Conservation (phyloP, 2,888 invertebrate species). For the Syritta pipiens region DNA sequence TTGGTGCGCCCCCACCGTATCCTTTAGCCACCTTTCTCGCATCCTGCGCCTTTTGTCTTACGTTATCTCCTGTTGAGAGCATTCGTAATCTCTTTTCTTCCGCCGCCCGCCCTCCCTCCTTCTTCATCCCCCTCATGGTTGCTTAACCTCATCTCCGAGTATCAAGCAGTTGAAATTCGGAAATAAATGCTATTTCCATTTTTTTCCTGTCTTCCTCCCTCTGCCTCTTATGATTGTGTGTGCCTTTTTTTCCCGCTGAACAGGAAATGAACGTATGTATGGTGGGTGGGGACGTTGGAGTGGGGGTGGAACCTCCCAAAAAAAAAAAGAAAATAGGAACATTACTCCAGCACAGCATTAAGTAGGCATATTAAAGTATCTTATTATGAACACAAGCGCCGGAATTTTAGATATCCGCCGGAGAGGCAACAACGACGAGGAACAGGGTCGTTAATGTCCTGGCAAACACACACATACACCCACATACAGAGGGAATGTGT, state of each 20-base stretch:
- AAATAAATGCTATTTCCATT: slow-evolving; percentile 60
- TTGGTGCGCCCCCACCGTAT: too few relatives aligned
- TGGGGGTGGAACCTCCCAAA: too few relatives aligned
- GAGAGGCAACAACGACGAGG: too few relatives aligned
- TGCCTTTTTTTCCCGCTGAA: slow-evolving; percentile 16
- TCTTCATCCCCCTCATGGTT: not conserved
- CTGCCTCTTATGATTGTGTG: slow-evolving; percentile 3
- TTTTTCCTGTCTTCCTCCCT: not conserved
- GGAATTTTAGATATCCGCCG: slow-evolving; percentile 63
- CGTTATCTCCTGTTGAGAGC: slow-evolving; percentile 31
- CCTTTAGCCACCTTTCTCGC: too few relatives aligned
- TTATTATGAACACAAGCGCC: slow-evolving; percentile 62
- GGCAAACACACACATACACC: slow-evolving; percentile 1
- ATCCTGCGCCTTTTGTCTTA: slow-evolving; percentile 16
- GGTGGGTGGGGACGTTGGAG: too few relatives aligned
- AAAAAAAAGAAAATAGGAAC: slow-evolving; percentile 8
- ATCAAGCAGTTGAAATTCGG: slow-evolving; percentile 48
- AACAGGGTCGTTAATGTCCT: slow-evolving; percentile 56
- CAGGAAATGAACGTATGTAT: slow-evolving; percentile 52
- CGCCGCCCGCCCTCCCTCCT: not conserved
- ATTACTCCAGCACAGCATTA: slow-evolving; percentile 51
- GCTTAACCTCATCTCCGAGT: slow-evolving; percentile 27
- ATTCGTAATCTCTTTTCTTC: slow-evolving; percentile 19
- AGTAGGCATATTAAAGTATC: slow-evolving; percentile 69
- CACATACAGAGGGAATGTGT: too few relatives aligned